Evolutionary conservation across 2,113 vertebrate genomes (phyloP).

Genomic region (Pagrus major): DNA sequence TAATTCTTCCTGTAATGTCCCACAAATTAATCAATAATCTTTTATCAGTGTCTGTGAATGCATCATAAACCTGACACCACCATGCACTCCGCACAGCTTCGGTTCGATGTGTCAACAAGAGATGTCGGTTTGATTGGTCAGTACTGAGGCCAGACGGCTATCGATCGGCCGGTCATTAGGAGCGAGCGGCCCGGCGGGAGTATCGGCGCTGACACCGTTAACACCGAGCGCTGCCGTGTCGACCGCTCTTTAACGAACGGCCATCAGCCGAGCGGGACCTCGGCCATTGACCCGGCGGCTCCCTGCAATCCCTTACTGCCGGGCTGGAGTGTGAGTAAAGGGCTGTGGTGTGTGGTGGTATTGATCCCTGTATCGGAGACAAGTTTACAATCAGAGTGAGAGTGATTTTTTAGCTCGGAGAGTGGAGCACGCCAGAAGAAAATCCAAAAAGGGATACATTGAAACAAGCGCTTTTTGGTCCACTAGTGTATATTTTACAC

Average conservation of each 20-base stretch:
- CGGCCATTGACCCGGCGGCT: conserved; percentile 74
- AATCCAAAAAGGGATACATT: not conserved
- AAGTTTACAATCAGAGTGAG: conserved; percentile 23
- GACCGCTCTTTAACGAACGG: conserved; percentile 77
- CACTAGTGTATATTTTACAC: conserved; percentile 17
- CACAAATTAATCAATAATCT: not conserved
- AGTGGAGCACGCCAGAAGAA: not conserved
- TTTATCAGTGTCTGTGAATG: not conserved
- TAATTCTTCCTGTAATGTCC: not conserved
- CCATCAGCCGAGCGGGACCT: conserved; percentile 65
- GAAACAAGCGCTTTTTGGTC: not conserved
- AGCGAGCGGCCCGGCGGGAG: conserved; percentile 68
- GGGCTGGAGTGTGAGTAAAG: conserved; percentile 60
- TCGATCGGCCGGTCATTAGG: conserved; percentile 81
- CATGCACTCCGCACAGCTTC: not conserved
- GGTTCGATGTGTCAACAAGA: conserved; percentile 53
- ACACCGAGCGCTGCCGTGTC: conserved; percentile 56
- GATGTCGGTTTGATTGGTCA: conserved; percentile 70
- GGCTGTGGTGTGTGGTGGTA: conserved; percentile 54
- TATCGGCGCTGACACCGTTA: conserved; percentile 76
- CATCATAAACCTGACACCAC: not conserved
- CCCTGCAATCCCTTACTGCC: conserved; percentile 62
- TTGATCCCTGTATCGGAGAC: conserved; percentile 63
- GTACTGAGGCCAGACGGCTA: conserved; percentile 68
- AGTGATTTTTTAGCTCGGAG: conserved; percentile 31